Conservation (phyloP, 2,888 invertebrate species). For the Andrena trimmerana region DNA sequence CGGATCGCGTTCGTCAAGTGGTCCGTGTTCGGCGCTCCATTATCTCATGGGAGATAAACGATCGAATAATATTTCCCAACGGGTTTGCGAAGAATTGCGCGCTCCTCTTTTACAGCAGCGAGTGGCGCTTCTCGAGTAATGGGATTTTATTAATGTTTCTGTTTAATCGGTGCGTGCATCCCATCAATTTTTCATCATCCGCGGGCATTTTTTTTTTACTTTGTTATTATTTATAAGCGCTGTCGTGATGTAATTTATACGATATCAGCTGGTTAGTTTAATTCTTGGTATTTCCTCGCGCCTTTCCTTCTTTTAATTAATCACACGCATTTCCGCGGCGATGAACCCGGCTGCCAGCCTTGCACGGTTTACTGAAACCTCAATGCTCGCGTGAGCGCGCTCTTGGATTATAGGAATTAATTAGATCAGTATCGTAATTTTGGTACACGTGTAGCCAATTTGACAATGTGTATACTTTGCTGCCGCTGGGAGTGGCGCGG, state of each 20-base stretch:
- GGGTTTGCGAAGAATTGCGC: neutral
- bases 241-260: neutral
- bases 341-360: too few species aligned
- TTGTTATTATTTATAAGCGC: neutral
- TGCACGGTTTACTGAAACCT: too few species aligned
- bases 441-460: too few species aligned
- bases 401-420: too few species aligned
- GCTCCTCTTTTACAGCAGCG: neutral
- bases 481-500: too few species aligned
- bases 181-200: neutral
- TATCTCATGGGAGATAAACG: neutral
- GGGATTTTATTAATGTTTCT: neutral
- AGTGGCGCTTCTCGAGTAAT: neutral
- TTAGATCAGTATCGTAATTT: too few species aligned
- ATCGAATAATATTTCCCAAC: conserved; percentile 2
- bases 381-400: too few species aligned
- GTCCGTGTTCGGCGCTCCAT: neutral
- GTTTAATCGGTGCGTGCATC: neutral
- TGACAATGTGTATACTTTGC: too few species aligned
- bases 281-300: neutral
- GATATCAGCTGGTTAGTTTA: neutral
- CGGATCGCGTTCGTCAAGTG: conserved; percentile 18
- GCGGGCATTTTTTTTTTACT: neutral
- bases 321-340: too few species aligned
- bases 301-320: neutral